Percentiles rank a stretch among this genome's conserved stretches.
Evolutionary conservation across 2,113 vertebrate species (phyloP).

Genomic region (Eptesicus fuscus): DNA sequence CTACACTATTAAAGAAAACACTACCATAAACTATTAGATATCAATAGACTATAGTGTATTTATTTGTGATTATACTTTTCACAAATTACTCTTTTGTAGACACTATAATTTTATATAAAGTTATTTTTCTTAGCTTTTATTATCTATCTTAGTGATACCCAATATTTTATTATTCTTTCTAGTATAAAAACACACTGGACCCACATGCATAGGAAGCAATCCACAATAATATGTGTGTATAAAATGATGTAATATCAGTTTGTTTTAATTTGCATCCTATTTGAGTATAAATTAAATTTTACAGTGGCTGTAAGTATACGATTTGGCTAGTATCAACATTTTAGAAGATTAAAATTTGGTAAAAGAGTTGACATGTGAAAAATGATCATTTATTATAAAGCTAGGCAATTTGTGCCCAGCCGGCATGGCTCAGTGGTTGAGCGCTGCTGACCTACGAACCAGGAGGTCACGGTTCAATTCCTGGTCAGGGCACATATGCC

Average conservation of each 20-base stretch:
- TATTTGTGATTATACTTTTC: neutral
- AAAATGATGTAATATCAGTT: neutral
- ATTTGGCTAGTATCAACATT: neutral
- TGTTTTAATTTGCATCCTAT: neutral
- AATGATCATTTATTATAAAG: neutral
- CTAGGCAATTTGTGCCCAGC: neutral
- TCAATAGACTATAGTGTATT: neutral
- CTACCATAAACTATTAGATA: neutral
- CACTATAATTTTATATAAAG: neutral
- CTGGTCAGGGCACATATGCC: too few relatives aligned
- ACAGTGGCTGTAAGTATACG: neutral
- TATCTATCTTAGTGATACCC: neutral
- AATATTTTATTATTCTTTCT: neutral
- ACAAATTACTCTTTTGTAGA: neutral
- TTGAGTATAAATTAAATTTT: slow-evolving; percentile 21
- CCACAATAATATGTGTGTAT: neutral
- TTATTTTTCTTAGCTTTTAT: neutral
- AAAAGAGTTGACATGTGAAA: neutral
- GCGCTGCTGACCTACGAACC: too few relatives aligned
- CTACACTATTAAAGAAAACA: neutral
- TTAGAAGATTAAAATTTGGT: slow-evolving; percentile 6
- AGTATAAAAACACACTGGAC: neutral
- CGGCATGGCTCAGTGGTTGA: too few relatives aligned
- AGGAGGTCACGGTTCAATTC: too few relatives aligned
- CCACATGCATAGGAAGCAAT: neutral